Evolutionary conservation across 2,113 vertebrate species (phyloP).

Genomic region (Diadophis punctatus): DNA sequence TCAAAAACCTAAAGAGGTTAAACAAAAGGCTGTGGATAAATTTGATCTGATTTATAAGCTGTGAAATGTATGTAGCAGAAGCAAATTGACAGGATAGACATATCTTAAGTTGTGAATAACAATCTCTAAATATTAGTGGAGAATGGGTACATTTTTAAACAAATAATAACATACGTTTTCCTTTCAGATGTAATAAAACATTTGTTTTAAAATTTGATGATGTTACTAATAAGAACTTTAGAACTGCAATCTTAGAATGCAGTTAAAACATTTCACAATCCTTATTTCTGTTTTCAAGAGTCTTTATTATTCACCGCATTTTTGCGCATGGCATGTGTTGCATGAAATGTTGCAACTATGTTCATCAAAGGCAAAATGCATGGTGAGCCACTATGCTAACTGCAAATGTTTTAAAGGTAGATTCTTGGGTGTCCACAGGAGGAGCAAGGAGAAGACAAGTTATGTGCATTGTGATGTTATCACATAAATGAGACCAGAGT

Average conservation of each 20-base stretch:
- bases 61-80: neutral
- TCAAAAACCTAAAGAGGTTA: conserved; percentile 12
- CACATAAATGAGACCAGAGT: neutral
- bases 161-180: neutral
- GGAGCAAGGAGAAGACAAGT: neutral
- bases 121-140: neutral
- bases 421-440: neutral
- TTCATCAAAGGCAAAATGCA: conserved; percentile 37
- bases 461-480: neutral
- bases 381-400: conserved; percentile 4
- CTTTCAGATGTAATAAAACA: neutral
- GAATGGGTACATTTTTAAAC: neutral
- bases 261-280: neutral
- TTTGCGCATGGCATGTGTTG: conserved; percentile 1
- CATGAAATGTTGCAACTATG: conserved; percentile 27
- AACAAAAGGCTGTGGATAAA: neutral
- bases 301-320: neutral
- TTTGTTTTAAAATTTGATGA: neutral
- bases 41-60: neutral
- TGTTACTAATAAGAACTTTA: neutral
- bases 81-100: neutral
- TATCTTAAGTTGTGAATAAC: neutral
- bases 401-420: neutral
- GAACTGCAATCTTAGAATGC: neutral
- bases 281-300: neutral